Percentiles rank a stretch among this genome's conserved stretches.
Evolutionary conservation across 2,797 vertebrate species (phyloP).

Genomic region (Artibeus lituratus): DNA sequence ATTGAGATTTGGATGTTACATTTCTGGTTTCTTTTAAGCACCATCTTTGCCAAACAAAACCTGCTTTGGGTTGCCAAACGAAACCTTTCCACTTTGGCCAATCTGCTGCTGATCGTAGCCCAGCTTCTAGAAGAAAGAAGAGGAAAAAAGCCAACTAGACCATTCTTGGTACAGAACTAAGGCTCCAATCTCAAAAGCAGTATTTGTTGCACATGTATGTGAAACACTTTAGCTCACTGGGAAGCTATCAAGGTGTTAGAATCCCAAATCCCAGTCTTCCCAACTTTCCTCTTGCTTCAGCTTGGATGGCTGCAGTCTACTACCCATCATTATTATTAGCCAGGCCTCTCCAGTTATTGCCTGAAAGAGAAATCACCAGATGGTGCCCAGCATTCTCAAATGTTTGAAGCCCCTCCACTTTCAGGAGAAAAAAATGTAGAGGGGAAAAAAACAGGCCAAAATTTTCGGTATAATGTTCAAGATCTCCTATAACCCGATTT

Average conservation of each 20-base stretch:
- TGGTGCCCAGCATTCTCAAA: not conserved
- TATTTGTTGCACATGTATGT: not conserved
- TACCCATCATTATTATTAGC: not conserved
- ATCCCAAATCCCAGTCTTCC: not conserved
- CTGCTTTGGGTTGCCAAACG: not conserved
- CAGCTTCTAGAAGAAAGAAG: not conserved
- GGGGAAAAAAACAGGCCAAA: not conserved
- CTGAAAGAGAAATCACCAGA: not conserved
- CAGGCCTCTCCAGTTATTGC: not conserved
- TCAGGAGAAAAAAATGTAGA: not conserved
- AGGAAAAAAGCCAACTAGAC: not conserved
- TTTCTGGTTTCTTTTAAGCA: not conserved
- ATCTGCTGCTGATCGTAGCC: not conserved
- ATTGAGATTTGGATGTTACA: not conserved
- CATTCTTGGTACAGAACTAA: not conserved
- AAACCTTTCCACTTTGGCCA: not conserved
- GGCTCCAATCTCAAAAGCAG: not conserved
- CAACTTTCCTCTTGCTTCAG: not conserved
- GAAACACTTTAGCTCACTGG: not conserved
- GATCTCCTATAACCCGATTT: not conserved
- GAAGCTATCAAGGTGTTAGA: not conserved
- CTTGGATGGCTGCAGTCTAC: not conserved
- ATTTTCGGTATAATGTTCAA: not conserved
- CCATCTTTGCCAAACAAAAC: not conserved
- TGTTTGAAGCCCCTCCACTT: not conserved